Percentiles rank a stretch among this genome's conserved stretches.
Conservation (phyloP, 2,797 vertebrate genomes). For the Lophura swinhoii region DNA sequence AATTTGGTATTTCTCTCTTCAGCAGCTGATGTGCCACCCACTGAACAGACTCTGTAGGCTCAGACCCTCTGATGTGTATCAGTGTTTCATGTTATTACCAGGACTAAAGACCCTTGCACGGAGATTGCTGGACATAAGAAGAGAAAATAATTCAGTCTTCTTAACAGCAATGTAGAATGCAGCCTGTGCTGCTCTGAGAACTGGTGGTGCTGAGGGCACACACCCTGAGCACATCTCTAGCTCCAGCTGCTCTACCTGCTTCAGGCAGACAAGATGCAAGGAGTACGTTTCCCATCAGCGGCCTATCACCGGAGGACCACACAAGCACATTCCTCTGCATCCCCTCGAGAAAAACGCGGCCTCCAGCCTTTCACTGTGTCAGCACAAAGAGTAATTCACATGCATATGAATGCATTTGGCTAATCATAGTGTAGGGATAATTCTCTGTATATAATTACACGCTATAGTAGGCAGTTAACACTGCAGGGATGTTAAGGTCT, state of each 20-base stretch:
- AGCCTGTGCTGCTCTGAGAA: not conserved
- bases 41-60: not conserved
- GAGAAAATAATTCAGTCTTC: not conserved
- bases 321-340: constrained; percentile 55
- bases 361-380: constrained; percentile 65
- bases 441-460: constrained; percentile 71
- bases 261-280: not conserved
- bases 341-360: constrained; percentile 40
- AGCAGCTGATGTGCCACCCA: not conserved
- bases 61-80: not conserved
- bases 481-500: constrained; percentile 53
- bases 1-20: not conserved
- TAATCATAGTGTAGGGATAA: constrained; percentile 72
- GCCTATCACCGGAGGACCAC: constrained; percentile 48
- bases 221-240: rapidly evolving
- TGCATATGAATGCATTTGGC: constrained; percentile 67
- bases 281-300: not conserved
- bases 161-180: not conserved
- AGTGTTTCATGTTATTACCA: not conserved
- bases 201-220: not conserved
- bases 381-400: constrained; percentile 68
- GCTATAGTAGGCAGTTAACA: constrained; percentile 70
- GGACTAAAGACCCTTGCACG: not conserved
- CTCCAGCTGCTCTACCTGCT: constrained; percentile 1
- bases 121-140: not conserved